Evolutionary conservation across 2,888 invertebrate genomes (phyloP).

Genomic region (Andricus curvator): DNA sequence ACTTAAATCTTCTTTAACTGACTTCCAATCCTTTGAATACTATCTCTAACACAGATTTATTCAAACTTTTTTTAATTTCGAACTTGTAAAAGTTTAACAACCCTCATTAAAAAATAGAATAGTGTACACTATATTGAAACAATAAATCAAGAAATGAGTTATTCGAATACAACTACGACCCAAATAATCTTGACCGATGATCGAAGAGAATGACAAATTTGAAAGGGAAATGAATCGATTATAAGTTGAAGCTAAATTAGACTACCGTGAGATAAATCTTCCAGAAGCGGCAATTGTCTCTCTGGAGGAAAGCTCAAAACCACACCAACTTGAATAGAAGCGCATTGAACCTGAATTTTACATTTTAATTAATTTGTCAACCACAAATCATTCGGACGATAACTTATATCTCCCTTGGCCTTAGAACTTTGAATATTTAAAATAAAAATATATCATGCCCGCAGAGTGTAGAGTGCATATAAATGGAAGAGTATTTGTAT

Average conservation of each 20-base stretch:
- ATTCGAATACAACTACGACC: not conserved
- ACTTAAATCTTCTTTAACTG: too few species aligned
- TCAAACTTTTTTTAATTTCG: too few species aligned
- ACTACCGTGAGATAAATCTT: not conserved
- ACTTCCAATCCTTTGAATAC: too few species aligned
- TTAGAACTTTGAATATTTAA: not conserved
- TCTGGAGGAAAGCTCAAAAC: not conserved
- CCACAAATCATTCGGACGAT: not conserved
- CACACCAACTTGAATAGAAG: not conserved
- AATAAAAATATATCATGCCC: not conserved
- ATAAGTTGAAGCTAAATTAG: not conserved
- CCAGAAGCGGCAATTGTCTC: not conserved
- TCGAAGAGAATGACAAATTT: not conserved
- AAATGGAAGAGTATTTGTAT: not conserved
- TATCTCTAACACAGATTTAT: too few species aligned
- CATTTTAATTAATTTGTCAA: conserved; percentile 18
- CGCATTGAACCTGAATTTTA: not conserved
- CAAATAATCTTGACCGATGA: conserved; percentile 1
- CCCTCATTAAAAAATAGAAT: not conserved
- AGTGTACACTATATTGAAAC: not conserved
- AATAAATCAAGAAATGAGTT: conserved; percentile 8
- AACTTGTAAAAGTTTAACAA: not conserved
- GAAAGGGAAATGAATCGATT: not conserved
- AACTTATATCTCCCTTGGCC: not conserved
- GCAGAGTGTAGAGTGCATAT: not conserved